Evolutionary conservation across 2,888 invertebrate genomes (phyloP), one percentile per base, ranked within the genome.

Genomic region (Himalopsyche japonica): DNA sequence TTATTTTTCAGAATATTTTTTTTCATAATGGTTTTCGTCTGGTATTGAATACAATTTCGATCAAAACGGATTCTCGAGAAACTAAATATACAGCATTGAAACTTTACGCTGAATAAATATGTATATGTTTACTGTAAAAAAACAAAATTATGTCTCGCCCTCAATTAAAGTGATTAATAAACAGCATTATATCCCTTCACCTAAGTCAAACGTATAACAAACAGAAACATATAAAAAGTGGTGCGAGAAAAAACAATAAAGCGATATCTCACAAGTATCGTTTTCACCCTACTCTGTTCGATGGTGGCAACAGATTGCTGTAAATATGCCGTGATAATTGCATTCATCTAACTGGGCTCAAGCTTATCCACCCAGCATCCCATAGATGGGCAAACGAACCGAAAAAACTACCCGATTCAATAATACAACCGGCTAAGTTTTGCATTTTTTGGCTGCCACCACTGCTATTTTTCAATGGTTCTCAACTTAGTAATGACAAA

Each of bases 191-290:
- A 77, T 77, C 77, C 43, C 77, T 37, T 43, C 7, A 12, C 15
- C 3, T n/a, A 34, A 77, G 77, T 77, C 43, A 77, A 77, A 77
- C 32, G 77, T 77, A 43, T 43, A 34, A 43, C 77, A 77, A 77
- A 77, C 77, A 77, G 37, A 10, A 77, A 43, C 77, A 77, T 12
- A 80, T 30, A 70, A 85, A 85, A 84, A 80, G 78, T 81, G 37
- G 32, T 91, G 90, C 92, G 92, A 92, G 92, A 92, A 92, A 92
- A 92, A 92, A 92, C 92, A 92, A 92, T 92, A 91, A 90, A 90
- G 90, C 90, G 91, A 92, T 92, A 91, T 92, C 92, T 92, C 92
- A 92, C 92, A 91, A 92, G 92, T 92, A 92, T 92, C 92, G 89
- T 89, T 92, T 92, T 91, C 92, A 92, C 91, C 90, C 90, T 82